Percentiles rank a stretch among this genome's conserved stretches.
These are phyloP conservation scores for Oscheius onirici DNA, from an alignment of 2,888 invertebrate genomes.

Conservation along the genomic window DNA sequence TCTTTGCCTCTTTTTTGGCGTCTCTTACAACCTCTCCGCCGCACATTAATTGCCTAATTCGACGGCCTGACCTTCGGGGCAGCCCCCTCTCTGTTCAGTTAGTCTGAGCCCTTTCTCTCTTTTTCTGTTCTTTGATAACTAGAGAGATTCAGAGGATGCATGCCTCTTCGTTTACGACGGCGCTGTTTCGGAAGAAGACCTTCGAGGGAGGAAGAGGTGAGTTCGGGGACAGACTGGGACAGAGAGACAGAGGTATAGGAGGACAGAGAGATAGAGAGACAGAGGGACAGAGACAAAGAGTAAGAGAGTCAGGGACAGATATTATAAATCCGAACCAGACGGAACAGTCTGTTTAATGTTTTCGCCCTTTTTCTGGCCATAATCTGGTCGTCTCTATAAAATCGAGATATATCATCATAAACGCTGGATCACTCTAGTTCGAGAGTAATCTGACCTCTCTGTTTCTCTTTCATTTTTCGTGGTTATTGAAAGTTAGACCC, in stretches of 20 bases:
- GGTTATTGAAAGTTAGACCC: neutral
- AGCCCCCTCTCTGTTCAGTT: too few species aligned
- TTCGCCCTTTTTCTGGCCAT: neutral
- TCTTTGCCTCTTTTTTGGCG: too few species aligned
- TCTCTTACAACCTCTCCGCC: neutral
- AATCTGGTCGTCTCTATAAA: neutral
- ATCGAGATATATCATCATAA: neutral
- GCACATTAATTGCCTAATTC: neutral
- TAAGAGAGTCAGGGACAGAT: too few species aligned
- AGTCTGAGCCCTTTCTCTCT: too few species aligned
- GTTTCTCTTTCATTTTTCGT: neutral
- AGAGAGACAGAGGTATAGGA: too few species aligned
- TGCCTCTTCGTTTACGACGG: slow-evolving; percentile 6
- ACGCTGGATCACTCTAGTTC: neutral
- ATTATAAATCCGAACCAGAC: too few species aligned
- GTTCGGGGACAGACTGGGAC: too few species aligned
- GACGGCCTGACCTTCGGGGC: neutral
- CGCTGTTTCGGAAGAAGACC: slow-evolving; percentile 9
- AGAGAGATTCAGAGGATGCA: neutral
- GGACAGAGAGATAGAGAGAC: too few species aligned
- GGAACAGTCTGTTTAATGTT: too few species aligned
- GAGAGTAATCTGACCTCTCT: neutral
- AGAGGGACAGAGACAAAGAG: too few species aligned
- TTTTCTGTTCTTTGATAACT: too few species aligned
- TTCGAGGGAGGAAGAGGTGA: slow-evolving; percentile 11